Base-by-base conservation (phyloP, 2,888 invertebrate species). In the Metalampra italica region DNA sequence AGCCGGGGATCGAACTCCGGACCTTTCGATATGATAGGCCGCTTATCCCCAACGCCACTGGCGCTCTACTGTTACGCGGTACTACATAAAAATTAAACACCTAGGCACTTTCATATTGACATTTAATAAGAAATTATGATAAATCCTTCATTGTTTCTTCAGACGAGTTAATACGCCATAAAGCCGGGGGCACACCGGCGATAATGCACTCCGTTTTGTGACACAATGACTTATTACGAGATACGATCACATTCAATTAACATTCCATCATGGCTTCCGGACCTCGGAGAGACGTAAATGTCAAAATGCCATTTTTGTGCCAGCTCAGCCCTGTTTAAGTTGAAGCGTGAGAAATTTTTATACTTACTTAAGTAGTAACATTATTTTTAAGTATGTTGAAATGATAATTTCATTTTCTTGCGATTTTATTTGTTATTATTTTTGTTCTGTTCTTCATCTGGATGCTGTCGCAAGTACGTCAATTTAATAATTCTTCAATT, bases 231-330 rank as follows among this genome's bases (percentile, higher is more conserved):
- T 83, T 78, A 78, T 87, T 86, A 82, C 64, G 55, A 70, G 87
- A 87, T 88, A 87, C 55, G 66, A 84, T 86, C 81, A 62, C 64
- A 59, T 82, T 83, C 84, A 82, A 87, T 88, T 87, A 87, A 87
- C 74, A 84, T 86, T 78, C 85, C 75, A 62, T 59, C 52, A 60
- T 65, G 68, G 68, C 75, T 80, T 78, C 78, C 75, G 77, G 73
- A 57, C 55, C 59, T 60, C 63, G 60, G 63, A 60, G 61, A 66
- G 72, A 74, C 68, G 69, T 75, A 75, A 80, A 84, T 83, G 84
- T 83, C 86, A 83, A 77, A 77, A 75, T 74, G 81, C 68, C 76
- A 76, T 62, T 62, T 58, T 49, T 50, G 53, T 66, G 58, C 60
- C 59, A 53, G 54, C 51, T 64, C 57, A 53, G 54, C 51, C 63